These are phyloP conservation scores for Brachyhypopomus occidentalis DNA, from an alignment of 2,113 vertebrate species.

Conservation along the genomic window DNA sequence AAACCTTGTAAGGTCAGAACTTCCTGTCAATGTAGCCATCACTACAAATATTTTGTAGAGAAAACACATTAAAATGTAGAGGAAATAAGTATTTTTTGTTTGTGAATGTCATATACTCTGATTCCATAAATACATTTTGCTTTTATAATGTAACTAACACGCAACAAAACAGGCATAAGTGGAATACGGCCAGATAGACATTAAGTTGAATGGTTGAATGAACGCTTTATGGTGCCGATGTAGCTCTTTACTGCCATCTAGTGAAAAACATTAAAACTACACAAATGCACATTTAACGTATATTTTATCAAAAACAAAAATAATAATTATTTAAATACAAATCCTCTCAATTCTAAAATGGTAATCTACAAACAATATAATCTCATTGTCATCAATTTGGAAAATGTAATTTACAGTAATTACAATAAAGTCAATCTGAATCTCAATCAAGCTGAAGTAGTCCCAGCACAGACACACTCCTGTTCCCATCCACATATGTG, in stretches of 20 bases:
- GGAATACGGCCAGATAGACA: background rate
- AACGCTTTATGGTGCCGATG: background rate
- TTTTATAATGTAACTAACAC: background rate
- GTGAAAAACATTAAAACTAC: slow-evolving; percentile 26
- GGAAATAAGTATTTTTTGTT: background rate
- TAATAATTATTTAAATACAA: background rate
- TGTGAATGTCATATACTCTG: background rate
- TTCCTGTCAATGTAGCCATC: slow-evolving; percentile 6
- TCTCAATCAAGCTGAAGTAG: too few relatives aligned
- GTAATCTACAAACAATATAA: background rate
- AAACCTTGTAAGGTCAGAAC: background rate
- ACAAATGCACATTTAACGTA: slow-evolving; percentile 6
- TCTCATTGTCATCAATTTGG: background rate
- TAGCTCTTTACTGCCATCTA: slow-evolving; percentile 45
- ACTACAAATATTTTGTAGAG: slow-evolving; percentile 13
- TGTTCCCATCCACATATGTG: too few relatives aligned
- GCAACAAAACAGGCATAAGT: background rate
- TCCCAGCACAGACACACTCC: too few relatives aligned
- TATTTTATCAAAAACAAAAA: slow-evolving; percentile 17
- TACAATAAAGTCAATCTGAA: too few relatives aligned
- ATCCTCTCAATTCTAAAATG: background rate
- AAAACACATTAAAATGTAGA: slow-evolving; percentile 23
- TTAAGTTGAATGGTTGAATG: too few relatives aligned
- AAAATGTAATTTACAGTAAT: slow-evolving; percentile 6
- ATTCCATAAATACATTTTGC: background rate